Base-by-base conservation (phyloP, 2,113 vertebrate species). In the Puma concolor region DNA sequence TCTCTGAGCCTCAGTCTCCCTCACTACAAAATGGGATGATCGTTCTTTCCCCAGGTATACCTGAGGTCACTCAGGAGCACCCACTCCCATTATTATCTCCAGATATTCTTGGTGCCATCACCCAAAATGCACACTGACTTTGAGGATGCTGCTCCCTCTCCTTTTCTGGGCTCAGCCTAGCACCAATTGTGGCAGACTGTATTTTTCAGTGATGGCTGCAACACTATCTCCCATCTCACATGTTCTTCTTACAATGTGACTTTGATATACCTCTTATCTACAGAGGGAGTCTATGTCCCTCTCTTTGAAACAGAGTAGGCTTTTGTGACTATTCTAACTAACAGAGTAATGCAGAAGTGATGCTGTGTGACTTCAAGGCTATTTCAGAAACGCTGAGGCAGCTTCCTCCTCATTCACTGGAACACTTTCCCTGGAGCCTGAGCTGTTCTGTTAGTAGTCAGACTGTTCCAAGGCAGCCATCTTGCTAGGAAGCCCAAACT, bases 121-220 rank as follows among this genome's bases (percentile, higher is more conserved):
- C 7, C 15, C 60, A 79, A 93, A 92, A 83, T 31, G 23, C 44
- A 57, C 31, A 9, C 5, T 77, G 60, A 50, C 67, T 98, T 95
- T 94, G 48, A 94, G 69, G 87, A 94, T 33, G 85, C 71, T 41
- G 64, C 13, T 66, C 44, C 66, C 48, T 63, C 36, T 74, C 77
- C 23, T 72, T 94, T 67, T 54, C 91, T 33, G 86, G 76, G 76
- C 84, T 91, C 84, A 91, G 50, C 9, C 50, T 54, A 87, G 97
- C 12, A 69, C 54, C 74, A 87, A 11, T 1, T 54, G 25, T 15
- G 8, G 89, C 52, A 93, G 44, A 83, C 5, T 83, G 1, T 38
- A 23, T 87, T 92, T 96, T 66, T 79, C 87, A 84, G 33, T 29
- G 60, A 66, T 17, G 9, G 38, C 36, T 5, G 2, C 31, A 87